These are phyloP conservation scores for Cathartes aura DNA, from an alignment of 2,113 vertebrate species.

Conservation along the genomic window DNA sequence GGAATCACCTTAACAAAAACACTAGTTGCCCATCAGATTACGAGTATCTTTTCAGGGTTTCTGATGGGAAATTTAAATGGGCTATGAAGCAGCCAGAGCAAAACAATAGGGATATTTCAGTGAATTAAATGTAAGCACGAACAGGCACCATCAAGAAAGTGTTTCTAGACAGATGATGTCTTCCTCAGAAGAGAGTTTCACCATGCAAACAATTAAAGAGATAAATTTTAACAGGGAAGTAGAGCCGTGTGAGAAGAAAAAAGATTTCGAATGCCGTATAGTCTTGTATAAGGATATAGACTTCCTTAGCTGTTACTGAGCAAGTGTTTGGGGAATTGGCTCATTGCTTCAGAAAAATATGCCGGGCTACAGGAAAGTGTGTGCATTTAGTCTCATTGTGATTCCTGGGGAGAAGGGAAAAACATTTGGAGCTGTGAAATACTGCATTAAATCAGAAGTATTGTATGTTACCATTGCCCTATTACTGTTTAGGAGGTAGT, in stretches of 20 bases:
- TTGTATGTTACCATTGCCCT: neutral
- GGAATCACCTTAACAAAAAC: neutral
- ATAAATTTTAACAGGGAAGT: neutral
- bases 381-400: neutral
- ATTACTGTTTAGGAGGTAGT: accelerated
- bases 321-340: neutral
- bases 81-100: neutral
- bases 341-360: neutral
- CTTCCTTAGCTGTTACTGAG: neutral
- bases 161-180: neutral
- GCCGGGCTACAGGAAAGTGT: neutral
- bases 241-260: neutral
- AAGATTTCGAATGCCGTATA: neutral
- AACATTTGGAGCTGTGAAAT: neutral
- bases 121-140: neutral
- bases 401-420: neutral
- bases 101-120: neutral
- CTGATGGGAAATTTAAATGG: neutral
- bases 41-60: neutral
- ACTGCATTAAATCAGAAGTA: neutral
- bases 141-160: neutral
- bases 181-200: neutral
- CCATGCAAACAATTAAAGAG: neutral
- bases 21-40: neutral
- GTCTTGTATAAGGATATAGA: neutral